Evolutionary conservation across 2,113 vertebrate species (phyloP).

Genomic region (Larimichthys crocea): DNA sequence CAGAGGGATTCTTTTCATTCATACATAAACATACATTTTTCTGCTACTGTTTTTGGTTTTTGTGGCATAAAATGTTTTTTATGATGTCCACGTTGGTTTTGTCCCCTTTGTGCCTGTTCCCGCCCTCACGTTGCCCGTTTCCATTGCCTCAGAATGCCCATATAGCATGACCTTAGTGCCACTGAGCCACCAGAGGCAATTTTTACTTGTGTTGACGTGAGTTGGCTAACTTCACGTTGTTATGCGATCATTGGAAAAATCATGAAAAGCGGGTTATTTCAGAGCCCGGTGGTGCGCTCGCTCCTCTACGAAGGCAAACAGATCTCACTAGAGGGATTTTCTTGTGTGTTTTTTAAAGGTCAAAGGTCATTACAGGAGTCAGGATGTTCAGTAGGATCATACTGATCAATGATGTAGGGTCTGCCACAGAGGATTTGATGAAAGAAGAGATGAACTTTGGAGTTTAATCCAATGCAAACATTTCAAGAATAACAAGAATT

Average conservation of each 20-base stretch:
- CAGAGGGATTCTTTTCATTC: conserved; percentile 15
- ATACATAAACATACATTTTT: conserved; percentile 30
- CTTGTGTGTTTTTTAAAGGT: conserved; percentile 26
- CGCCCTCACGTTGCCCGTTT: conserved; percentile 48
- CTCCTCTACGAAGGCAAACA: conserved; percentile 12
- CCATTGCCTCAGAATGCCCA: conserved; percentile 70
- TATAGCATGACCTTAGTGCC: conserved; percentile 68
- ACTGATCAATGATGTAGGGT: not conserved
- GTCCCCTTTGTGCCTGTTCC: conserved; percentile 37
- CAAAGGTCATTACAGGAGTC: conserved; percentile 33
- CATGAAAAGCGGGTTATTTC: conserved; percentile 49
- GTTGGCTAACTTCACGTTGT: conserved; percentile 48
- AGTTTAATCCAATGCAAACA: conserved; percentile 12
- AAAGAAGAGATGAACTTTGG: not conserved
- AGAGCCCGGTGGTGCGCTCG: not conserved
- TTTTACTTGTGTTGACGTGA: conserved; percentile 72
- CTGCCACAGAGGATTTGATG: not conserved
- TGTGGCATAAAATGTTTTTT: not conserved
- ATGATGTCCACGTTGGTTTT: conserved; percentile 33
- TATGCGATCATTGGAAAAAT: conserved; percentile 73
- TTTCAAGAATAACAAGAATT: not conserved
- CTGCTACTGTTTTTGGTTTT: not conserved
- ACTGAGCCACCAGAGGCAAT: conserved; percentile 62
- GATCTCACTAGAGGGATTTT: not conserved
- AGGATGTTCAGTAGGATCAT: not conserved